Conservation (phyloP, 2,888 invertebrate species). For the Nephrotoma guestfalica region DNA sequence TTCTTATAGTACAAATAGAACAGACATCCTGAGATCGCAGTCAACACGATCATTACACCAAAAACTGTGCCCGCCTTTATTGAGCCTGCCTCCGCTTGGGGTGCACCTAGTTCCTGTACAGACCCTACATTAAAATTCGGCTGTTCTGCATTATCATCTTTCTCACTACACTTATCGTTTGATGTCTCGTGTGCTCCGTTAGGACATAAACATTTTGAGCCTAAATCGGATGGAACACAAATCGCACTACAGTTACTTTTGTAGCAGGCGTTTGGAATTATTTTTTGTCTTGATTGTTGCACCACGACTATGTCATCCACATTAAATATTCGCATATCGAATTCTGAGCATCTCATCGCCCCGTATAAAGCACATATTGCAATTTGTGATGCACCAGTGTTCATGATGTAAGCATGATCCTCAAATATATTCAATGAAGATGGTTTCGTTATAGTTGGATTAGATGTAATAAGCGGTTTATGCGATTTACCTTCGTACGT, state of each 20-base stretch:
- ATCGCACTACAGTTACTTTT: constrained; percentile 41
- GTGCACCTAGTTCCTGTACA: constrained; percentile 19
- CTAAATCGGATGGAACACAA: constrained; percentile 40
- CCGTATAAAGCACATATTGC: constrained; percentile 45
- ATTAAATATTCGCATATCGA: constrained; percentile 33
- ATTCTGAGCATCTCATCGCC: constrained; percentile 32
- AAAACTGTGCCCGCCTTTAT: neutral
- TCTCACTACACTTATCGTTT: neutral
- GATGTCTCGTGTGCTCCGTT: constrained; percentile 31
- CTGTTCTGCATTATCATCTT: neutral
- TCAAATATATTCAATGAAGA: constrained; percentile 57
- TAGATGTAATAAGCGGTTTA: constrained; percentile 31
- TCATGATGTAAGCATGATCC: constrained; percentile 59
- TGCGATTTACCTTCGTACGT: constrained; percentile 36
- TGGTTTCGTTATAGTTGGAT: constrained; percentile 38
- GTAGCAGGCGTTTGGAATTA: constrained; percentile 35
- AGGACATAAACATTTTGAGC: constrained; percentile 40
- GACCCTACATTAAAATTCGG: constrained; percentile 8
- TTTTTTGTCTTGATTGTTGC: constrained; percentile 41
- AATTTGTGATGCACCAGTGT: constrained; percentile 38
- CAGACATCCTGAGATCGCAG: neutral
- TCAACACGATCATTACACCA: neutral
- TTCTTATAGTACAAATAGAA: constrained; percentile 21
- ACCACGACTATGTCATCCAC: constrained; percentile 37
- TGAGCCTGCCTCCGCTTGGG: constrained; percentile 9